phyloP scores from a whole-genome alignment of 2,797 vertebrate genomes.

The Helicolenus hilgendorfi region DNA sequence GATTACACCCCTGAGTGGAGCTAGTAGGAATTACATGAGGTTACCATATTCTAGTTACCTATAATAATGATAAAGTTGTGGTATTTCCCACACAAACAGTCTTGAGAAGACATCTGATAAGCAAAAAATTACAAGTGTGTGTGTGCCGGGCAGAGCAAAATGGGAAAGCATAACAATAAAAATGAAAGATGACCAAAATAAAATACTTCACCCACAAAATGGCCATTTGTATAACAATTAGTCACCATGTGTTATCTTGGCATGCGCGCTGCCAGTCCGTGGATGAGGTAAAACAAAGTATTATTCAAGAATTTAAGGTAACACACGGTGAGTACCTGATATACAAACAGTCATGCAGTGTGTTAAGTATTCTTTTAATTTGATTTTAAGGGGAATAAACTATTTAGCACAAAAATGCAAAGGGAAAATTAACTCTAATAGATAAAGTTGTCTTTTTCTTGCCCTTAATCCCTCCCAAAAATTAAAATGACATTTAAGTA shows the following conservation, averaged over 20 bases:
- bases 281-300: no score
- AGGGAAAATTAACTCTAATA: background rate
- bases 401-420: background rate
- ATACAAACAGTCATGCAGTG: no score
- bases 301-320: no score
- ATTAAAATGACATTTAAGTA: background rate
- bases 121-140: background rate
- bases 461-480: no score
- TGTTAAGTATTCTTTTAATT: background rate
- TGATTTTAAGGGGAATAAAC: background rate
- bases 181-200: background rate
- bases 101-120: background rate
- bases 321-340: no score
- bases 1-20: background rate
- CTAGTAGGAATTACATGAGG: background rate
- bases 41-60: background rate
- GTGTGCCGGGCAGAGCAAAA: background rate
- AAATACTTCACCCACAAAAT: background rate
- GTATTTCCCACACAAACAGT: background rate
- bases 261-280: no score
- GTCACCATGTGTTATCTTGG: no score
- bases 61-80: background rate
- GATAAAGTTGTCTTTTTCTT: background rate
- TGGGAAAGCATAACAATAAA: background rate
- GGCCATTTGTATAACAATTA: no score